Percentiles rank a stretch among this genome's conserved stretches.
These are phyloP conservation scores for Atta cephalotes DNA, from an alignment of 1,140 invertebrate species.

Conservation along the genomic window DNA sequence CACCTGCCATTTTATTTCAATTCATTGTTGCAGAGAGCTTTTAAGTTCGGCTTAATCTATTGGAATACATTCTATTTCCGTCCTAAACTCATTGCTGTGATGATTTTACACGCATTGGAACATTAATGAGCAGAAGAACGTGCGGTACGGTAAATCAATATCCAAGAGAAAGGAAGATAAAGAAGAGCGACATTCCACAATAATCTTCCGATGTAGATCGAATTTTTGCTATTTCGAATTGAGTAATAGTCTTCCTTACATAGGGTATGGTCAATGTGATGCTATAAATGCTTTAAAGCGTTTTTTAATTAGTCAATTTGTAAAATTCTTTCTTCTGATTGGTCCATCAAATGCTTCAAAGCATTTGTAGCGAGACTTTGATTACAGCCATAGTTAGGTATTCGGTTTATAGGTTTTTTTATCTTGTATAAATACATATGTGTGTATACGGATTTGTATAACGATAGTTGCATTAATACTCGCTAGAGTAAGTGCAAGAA, in stretches of 20 bases:
- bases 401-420: slow-evolving; percentile 42
- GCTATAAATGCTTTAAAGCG: no score
- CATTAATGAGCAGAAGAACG: slow-evolving; percentile 10
- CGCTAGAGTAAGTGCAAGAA: neutral
- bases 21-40: slow-evolving; percentile 83
- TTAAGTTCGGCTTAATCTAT: slow-evolving; percentile 84
- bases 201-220: neutral
- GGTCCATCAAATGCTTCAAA: no score
- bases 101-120: slow-evolving; percentile 76
- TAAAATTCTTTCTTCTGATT: no score
- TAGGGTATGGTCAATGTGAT: no score
- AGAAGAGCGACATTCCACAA: slow-evolving; percentile 18
- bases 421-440: slow-evolving; percentile 37
- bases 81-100: slow-evolving; percentile 84
- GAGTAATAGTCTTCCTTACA: slow-evolving; percentile 58
- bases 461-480: slow-evolving; percentile 1
- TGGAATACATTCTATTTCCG: slow-evolving; percentile 76
- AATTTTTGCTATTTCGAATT: slow-evolving; percentile 33
- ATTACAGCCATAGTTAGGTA: slow-evolving; percentile 2
- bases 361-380: no score
- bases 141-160: neutral
- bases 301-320: no score
- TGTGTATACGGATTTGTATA: neutral
- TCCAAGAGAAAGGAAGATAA: neutral
- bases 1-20: neutral